These are phyloP conservation scores for Macropus fuliginosus DNA, from an alignment of 2,797 vertebrate genomes.

Conservation along the genomic window DNA sequence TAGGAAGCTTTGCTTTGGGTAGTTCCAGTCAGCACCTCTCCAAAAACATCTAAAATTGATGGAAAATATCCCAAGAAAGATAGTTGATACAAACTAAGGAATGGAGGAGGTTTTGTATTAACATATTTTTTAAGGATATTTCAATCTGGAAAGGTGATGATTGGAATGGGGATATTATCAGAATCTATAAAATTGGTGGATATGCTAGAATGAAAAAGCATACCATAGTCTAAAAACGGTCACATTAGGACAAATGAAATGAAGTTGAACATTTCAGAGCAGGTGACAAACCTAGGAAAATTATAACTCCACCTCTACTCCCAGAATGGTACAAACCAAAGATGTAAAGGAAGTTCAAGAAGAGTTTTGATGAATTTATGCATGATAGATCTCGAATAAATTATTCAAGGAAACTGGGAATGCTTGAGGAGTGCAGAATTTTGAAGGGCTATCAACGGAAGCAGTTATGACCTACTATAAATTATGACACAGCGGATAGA, in stretches of 20 bases:
- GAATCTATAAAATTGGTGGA: background rate
- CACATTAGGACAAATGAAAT: background rate
- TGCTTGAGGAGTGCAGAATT: background rate
- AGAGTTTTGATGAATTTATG: background rate
- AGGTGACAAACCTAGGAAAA: background rate
- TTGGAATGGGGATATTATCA: background rate
- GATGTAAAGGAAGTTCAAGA: background rate
- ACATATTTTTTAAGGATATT: background rate
- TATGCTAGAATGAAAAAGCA: background rate
- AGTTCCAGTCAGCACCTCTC: background rate
- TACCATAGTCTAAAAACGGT: background rate
- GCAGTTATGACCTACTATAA: background rate
- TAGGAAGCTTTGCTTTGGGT: background rate
- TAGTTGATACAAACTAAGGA: background rate
- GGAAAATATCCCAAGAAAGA: background rate
- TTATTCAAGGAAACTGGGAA: constrained; percentile 14
- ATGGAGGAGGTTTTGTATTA: background rate
- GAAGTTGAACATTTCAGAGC: background rate
- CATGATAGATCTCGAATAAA: background rate
- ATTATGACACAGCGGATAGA: background rate
- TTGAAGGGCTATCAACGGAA: background rate
- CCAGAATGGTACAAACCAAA: background rate
- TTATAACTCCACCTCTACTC: background rate
- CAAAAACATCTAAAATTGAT: background rate
- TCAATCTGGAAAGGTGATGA: background rate